Evolutionary conservation across 2,113 vertebrate genomes (phyloP).

Genomic region (Crotalus viridis): DNA sequence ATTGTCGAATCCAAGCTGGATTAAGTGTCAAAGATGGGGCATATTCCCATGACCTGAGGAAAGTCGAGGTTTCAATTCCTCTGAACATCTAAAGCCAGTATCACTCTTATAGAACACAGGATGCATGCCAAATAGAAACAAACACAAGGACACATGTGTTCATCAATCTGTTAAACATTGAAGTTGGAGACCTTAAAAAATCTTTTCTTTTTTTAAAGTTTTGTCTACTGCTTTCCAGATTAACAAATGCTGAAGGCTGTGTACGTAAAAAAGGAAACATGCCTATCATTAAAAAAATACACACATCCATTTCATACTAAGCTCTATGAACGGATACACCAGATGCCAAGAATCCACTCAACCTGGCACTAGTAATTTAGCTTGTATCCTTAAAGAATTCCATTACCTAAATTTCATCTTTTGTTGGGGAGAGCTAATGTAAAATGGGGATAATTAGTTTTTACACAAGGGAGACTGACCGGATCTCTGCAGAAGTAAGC

Average conservation of each 20-base stretch:
- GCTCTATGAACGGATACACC: neutral
- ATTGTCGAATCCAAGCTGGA: conserved; percentile 45
- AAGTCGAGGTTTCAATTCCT: conserved; percentile 40
- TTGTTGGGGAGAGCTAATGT: neutral
- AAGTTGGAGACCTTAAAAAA: neutral
- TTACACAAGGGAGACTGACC: neutral
- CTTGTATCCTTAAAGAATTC: neutral
- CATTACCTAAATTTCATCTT: neutral
- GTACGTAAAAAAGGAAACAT: neutral
- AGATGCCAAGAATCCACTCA: neutral
- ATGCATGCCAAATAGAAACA: conserved; percentile 17
- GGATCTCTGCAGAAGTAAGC: too few species aligned
- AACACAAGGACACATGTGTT: neutral
- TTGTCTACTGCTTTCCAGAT: neutral
- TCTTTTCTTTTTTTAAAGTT: neutral
- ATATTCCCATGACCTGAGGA: conserved; percentile 58
- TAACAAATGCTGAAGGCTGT: neutral
- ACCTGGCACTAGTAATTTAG: neutral
- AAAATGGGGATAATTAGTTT: neutral
- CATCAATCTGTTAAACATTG: neutral
- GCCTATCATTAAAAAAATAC: neutral
- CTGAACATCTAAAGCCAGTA: conserved; percentile 20
- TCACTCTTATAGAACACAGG: neutral
- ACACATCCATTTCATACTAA: neutral
- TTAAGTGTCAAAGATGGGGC: conserved; percentile 54